A percentile compares a stretch with the other conserved stretches of the same genome.
Conservation (phyloP, 2,113 vertebrate genomes). For the Bos javanicus region DNA sequence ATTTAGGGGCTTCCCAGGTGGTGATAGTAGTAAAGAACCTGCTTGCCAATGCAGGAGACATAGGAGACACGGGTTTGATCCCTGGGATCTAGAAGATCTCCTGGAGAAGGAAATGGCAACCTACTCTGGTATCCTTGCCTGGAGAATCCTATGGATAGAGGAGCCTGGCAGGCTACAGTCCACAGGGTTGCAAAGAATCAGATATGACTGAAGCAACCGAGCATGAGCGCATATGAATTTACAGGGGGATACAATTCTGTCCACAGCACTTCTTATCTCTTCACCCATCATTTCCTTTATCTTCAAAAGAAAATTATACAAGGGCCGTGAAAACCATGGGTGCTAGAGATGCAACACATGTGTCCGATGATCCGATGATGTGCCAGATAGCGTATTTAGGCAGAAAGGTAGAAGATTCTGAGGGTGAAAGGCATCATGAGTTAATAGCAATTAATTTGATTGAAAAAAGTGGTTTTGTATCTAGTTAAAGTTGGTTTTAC, state of each 20-base stretch:
- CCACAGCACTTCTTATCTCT: background rate
- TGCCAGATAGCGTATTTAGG: background rate
- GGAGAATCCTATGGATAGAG: background rate
- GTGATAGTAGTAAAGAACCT: background rate
- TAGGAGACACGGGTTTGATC: fast-evolving
- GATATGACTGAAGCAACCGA: background rate
- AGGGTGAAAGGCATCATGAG: background rate
- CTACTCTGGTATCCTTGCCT: background rate
- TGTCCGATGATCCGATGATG: fast-evolving
- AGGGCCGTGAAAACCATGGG: background rate
- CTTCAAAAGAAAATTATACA: background rate
- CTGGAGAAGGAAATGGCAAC: background rate
- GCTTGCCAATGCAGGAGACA: background rate
- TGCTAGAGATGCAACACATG: background rate
- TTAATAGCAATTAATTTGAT: background rate
- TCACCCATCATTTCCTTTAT: background rate
- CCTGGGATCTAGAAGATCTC: background rate
- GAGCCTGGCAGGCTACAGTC: background rate
- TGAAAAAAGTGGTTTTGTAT: background rate
- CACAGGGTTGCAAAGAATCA: background rate
- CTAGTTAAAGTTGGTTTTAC: background rate
- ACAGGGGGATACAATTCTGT: background rate
- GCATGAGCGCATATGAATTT: background rate
- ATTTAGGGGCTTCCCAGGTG: background rate
- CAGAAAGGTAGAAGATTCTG: background rate